Evolutionary conservation across 1,140 invertebrate species (phyloP), one percentile per base, ranked within the genome.

Genomic region (Euwallacea fornicatus): DNA sequence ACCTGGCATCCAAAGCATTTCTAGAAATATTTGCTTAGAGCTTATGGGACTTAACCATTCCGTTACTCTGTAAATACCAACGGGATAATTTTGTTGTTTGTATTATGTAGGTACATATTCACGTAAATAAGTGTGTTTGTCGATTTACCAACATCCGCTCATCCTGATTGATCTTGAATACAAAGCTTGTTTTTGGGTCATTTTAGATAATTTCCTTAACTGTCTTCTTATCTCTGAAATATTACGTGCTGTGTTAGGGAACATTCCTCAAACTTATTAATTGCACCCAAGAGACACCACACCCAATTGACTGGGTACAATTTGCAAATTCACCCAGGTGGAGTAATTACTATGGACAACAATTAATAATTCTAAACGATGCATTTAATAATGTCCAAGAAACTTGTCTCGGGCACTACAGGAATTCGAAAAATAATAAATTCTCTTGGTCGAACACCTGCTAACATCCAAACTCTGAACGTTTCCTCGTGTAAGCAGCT

Each of bases 61-160:
- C 15, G 16, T 21, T 16, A 33, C 55, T 58, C 9, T n/a, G 21
- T 58, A 13, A 58, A 58, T 58, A 58, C 21, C 21, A 33, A 15
- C 16, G 55, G n/a, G n/a, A 58, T 21, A 53, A 58, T 58, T 58
- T 58, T 58, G 55, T 58, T 58, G 21, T 58, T 58, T 58, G 55
- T 58, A 58, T 58, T 58, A 58, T 33, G 21, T 33, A 33, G 21
- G 21, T 50, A 13, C 47, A 11, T 50, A 11, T 50, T 50, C 47
- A 2, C 47, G 47, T 50, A 50, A 50, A 50, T 50, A 11, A 50
- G 47, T 50, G 10, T 50, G 47, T 50, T 50, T 33, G 21, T 4
- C 21, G 21, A 33, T 33, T 33, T 33, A 33, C 21, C 21, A 33
- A 33, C 21, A 33, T 33, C 21, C 21, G 21, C 21, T 33, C 21